phyloP scores from a whole-genome alignment of 2,113 vertebrate genomes.

The Scopus umbretta region DNA sequence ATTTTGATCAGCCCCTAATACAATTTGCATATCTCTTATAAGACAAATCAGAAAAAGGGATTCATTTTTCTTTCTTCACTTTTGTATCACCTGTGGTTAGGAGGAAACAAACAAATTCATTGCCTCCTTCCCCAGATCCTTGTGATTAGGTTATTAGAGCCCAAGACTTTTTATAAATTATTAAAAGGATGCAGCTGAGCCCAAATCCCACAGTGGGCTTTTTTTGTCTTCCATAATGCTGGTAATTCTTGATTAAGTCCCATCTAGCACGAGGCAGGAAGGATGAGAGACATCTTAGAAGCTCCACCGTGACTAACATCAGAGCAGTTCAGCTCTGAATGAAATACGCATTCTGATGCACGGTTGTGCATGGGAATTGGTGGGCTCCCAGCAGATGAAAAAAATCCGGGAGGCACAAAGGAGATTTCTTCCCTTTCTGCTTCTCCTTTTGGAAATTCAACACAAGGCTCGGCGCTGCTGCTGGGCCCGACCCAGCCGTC shows the following conservation, averaged over 20 bases:
- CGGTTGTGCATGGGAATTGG: rapidly evolving
- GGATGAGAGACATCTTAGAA: not conserved
- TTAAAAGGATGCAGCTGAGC: slow-evolving; percentile 48
- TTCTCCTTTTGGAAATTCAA: not conserved
- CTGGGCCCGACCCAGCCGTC: not conserved
- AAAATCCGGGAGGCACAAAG: not conserved
- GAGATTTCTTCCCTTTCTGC: not conserved
- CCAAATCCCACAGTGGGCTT: not conserved
- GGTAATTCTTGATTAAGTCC: not conserved
- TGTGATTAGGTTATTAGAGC: slow-evolving; percentile 21
- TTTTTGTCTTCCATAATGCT: not conserved
- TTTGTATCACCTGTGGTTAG: slow-evolving; percentile 33
- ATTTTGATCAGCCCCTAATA: not conserved
- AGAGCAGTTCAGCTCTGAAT: not conserved
- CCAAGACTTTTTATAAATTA: slow-evolving; percentile 13
- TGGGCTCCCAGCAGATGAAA: not conserved
- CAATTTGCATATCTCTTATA: slow-evolving; percentile 31
- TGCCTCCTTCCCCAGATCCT: slow-evolving; percentile 30
- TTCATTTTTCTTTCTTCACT: slow-evolving; percentile 13
- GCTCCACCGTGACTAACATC: not conserved
- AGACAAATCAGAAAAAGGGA: slow-evolving; percentile 36
- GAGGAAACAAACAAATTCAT: slow-evolving; percentile 18
- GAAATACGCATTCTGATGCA: rapidly evolving
- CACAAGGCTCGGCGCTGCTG: not conserved
- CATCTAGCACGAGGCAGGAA: not conserved